Evolutionary conservation across 1,140 invertebrate genomes (phyloP), one percentile per base, ranked within the genome.

Genomic region (Amphibalanus amphitrite): DNA sequence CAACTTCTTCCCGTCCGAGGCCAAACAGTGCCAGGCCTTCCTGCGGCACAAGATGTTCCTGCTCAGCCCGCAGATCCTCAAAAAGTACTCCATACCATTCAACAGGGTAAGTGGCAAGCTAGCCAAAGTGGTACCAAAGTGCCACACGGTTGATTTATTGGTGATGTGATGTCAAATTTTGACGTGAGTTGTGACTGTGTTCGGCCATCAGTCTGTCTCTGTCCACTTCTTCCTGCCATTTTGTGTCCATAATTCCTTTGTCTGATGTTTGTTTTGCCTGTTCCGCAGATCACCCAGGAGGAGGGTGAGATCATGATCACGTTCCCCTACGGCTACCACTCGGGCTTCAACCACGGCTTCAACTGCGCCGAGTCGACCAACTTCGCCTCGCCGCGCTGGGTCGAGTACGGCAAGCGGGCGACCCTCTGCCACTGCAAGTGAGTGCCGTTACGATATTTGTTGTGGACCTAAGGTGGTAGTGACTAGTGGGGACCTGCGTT

Each of bases 341-440:
- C 84, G 72, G 85, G 85, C 0, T 86, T 83, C 75, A 77, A 77
- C 70, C 76, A 97, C 82, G 95, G 96, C 3, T 98, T 96, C 76
- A 99, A 99, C 78, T 96, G 94, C 82, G 97, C 97, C 0, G 97
- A 99, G 81, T 97, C 95, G 0, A 99, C 97, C 0, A 99, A 99
- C 83, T 99, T 99, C 85, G 97, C 97, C 0, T 88, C 92, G 15
- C 86, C 88, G 20, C 83, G 97, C 74, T 99, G 97, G 97, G 90
- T 99, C 15, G 97, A 99, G 79, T 99, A 98, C 83, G 97, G 97
- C 0, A 98, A 98, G 82, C 80, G 93, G 73, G 89, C 92, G 0
- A 84, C 84, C 0, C 89, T 91, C 59, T 96, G 93, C 78, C 86
- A 86, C 1, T 96, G 93, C 78, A 88, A 78, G 82, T 84, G 77